These are phyloP conservation scores for Harpegnathos saltator DNA, from an alignment of 1,140 invertebrate genomes.

Conservation along the genomic window DNA sequence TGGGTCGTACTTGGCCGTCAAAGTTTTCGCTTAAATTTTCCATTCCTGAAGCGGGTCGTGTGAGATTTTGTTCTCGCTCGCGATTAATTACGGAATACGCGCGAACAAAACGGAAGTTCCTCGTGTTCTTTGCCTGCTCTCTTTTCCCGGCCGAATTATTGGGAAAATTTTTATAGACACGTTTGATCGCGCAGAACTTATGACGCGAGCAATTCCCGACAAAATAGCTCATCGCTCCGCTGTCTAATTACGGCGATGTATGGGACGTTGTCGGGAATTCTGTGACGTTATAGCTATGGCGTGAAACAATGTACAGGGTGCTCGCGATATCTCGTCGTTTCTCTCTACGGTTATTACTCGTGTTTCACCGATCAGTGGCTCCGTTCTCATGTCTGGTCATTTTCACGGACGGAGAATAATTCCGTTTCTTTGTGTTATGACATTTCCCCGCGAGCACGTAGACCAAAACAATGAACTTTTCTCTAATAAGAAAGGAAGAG, in stretches of 20 bases:
- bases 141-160: not conserved
- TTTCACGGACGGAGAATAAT: no score
- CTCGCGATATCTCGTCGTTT: no score
- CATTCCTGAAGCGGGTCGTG: not conserved
- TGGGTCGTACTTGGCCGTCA: no score
- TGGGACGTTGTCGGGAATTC: not conserved
- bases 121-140: not conserved
- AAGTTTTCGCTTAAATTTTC: slow-evolving; percentile 28
- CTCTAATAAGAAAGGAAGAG: no score
- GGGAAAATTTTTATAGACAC: not conserved
- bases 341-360: no score
- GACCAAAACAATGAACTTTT: no score
- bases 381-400: no score
- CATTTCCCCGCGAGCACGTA: no score
- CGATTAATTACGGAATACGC: slow-evolving; percentile 18
- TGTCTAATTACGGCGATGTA: not conserved
- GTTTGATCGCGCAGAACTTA: slow-evolving; percentile 10
- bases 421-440: no score
- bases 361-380: no score
- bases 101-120: slow-evolving; percentile 27
- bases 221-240: not conserved
- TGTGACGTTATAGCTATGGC: not conserved
- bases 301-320: not conserved
- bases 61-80: slow-evolving; percentile 9
- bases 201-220: not conserved